Evolutionary conservation across 2,113 vertebrate species (phyloP).

Genomic region (Penelope pileata): DNA sequence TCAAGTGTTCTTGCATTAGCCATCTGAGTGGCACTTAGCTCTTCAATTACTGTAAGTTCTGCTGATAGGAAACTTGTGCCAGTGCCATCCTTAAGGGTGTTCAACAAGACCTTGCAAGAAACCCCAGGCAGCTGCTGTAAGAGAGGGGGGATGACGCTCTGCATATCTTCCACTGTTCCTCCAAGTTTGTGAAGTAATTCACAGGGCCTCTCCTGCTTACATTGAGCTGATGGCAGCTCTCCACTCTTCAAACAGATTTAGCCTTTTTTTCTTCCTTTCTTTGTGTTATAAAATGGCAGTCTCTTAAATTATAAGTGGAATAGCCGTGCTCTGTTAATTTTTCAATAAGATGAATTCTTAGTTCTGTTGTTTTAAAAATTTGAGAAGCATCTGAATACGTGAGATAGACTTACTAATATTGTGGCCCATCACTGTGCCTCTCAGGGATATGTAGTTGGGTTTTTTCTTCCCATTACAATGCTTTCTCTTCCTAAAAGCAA

Average conservation of each 20-base stretch:
- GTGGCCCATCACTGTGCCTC: background rate
- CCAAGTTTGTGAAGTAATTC: background rate
- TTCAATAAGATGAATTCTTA: background rate
- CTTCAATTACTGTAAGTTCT: background rate
- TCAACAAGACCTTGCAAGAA: background rate
- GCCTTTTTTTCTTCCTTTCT: background rate
- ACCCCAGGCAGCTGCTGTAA: background rate
- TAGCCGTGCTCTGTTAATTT: background rate
- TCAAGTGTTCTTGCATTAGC: background rate
- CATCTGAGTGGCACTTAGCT: background rate
- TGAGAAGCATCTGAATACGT: background rate
- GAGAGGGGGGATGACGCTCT: background rate
- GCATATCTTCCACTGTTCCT: background rate
- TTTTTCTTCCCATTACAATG: background rate
- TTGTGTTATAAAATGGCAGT: background rate
- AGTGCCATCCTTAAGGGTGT: background rate
- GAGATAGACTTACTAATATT: background rate
- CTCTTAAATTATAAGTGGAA: background rate
- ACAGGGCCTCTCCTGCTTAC: background rate
- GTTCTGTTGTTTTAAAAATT: background rate
- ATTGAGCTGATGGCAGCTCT: background rate
- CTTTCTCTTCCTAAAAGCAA: background rate
- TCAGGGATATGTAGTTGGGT: background rate
- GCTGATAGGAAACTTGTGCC: background rate
- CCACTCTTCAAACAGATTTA: background rate